Conservation (phyloP, 2,113 vertebrate genomes). For the Todiramphus chloris region DNA sequence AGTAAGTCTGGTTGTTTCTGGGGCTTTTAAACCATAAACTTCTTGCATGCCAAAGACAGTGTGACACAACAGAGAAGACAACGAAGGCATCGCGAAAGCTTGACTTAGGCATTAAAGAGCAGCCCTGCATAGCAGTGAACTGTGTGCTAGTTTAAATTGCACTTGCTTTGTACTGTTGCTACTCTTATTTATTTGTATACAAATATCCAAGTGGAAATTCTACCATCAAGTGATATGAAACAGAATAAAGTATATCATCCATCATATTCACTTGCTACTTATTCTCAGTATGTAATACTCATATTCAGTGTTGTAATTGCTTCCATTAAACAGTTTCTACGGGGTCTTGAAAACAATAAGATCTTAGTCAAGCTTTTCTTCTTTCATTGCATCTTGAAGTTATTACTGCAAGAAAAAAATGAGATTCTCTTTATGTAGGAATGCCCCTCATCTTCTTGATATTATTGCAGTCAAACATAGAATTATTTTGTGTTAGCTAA, state of each 20-base stretch:
- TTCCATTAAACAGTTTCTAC: slow-evolving; percentile 50
- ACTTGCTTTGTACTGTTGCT: background rate
- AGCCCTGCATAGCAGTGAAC: background rate
- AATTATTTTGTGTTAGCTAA: slow-evolving; percentile 55
- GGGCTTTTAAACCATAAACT: slow-evolving; percentile 52
- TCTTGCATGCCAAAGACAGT: slow-evolving; percentile 28
- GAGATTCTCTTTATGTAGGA: slow-evolving; percentile 27
- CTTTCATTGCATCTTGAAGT: slow-evolving; percentile 51
- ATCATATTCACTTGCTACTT: slow-evolving; percentile 59
- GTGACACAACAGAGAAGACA: background rate
- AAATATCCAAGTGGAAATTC: slow-evolving; percentile 46
- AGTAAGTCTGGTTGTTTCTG: slow-evolving; percentile 27
- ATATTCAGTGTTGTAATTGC: slow-evolving; percentile 51
- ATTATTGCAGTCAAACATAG: slow-evolving; percentile 46
- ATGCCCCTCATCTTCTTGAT: slow-evolving; percentile 52
- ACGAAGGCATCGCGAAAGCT: background rate
- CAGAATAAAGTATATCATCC: slow-evolving; percentile 28
- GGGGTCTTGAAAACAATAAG: slow-evolving; percentile 49
- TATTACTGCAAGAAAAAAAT: slow-evolving; percentile 56
- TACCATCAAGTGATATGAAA: slow-evolving; percentile 10
- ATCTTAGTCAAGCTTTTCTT: slow-evolving; percentile 51
- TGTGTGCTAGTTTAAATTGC: background rate
- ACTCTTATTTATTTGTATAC: slow-evolving; percentile 42
- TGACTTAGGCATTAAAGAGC: slow-evolving; percentile 27
- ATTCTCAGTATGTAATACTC: slow-evolving; percentile 35